A percentile compares a stretch with the other conserved stretches of the same genome.
Conservation (phyloP, 2,797 vertebrate genomes). For the Pempheris klunzingeri region DNA sequence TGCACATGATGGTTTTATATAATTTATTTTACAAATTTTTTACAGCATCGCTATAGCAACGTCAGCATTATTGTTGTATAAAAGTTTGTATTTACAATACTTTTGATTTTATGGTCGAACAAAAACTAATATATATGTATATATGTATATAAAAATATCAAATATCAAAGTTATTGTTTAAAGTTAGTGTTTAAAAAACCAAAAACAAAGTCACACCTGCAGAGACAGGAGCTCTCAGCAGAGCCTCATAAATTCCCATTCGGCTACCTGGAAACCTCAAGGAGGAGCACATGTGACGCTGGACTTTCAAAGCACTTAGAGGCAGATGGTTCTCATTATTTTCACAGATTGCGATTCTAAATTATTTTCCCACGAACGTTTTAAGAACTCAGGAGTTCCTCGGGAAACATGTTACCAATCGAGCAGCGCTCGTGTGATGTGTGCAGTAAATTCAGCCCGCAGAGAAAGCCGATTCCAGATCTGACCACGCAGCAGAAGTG, state of each 20-base stretch:
- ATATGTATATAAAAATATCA: too few species aligned
- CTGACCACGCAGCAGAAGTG: slow-evolving; percentile 34
- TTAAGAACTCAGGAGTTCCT: slow-evolving; percentile 12
- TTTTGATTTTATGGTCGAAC: too few species aligned
- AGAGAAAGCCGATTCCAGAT: slow-evolving; percentile 32
- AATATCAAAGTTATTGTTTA: too few species aligned
- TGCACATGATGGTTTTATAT: too few species aligned
- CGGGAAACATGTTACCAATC: slow-evolving; percentile 13
- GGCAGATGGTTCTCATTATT: slow-evolving; percentile 23
- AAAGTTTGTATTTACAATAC: too few species aligned
- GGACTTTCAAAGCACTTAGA: neutral
- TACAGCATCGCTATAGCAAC: too few species aligned
- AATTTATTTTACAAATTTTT: too few species aligned
- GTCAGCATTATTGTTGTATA: too few species aligned
- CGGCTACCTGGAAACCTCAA: neutral
- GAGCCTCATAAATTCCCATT: slow-evolving; percentile 3
- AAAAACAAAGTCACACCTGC: too few species aligned
- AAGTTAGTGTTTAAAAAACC: too few species aligned
- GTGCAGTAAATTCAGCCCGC: slow-evolving; percentile 39
- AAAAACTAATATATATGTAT: too few species aligned
- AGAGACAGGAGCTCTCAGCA: neutral
- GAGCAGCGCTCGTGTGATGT: slow-evolving; percentile 29
- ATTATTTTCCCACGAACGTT: slow-evolving; percentile 32
- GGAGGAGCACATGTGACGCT: slow-evolving; percentile 5
- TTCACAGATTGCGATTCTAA: slow-evolving; percentile 27